Conservation (phyloP, 2,113 vertebrate species). For the Hippocampus zosterae region DNA sequence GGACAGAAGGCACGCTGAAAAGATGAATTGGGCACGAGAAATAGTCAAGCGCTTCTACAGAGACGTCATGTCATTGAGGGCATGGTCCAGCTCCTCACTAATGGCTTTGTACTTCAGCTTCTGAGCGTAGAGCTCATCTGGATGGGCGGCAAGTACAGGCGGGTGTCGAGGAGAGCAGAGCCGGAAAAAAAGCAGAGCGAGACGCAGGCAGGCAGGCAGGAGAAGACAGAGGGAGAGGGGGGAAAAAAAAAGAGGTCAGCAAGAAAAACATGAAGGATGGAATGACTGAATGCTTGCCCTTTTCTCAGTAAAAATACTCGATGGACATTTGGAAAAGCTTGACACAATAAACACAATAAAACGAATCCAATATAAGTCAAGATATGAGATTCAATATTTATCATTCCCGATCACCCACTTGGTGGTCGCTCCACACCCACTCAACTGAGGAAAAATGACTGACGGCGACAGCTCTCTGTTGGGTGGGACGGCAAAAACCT, state of each 20-base stretch:
- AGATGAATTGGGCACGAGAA: slow-evolving; percentile 7
- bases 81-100: slow-evolving; percentile 90
- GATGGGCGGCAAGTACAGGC: slow-evolving; percentile 48
- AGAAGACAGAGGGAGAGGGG: slow-evolving; percentile 32
- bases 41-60: slow-evolving; percentile 65
- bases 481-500: too few species aligned
- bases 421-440: too few species aligned
- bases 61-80: slow-evolving; percentile 89
- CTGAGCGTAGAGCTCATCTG: slow-evolving; percentile 89
- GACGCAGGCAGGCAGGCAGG: background rate
- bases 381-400: too few species aligned
- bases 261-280: slow-evolving; percentile 43
- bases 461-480: too few species aligned
- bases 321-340: background rate
- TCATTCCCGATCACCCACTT: too few species aligned
- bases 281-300: slow-evolving; percentile 14
- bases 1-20: slow-evolving; percentile 43
- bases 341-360: background rate
- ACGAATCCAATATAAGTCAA: background rate
- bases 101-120: slow-evolving; percentile 94
- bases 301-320: background rate
- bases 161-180: slow-evolving; percentile 24
- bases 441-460: too few species aligned
- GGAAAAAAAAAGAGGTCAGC: slow-evolving; percentile 52
- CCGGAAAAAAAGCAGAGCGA: background rate